phyloP scores from a whole-genome alignment of 2,797 vertebrate species.

The Micromesistius poutassou region DNA sequence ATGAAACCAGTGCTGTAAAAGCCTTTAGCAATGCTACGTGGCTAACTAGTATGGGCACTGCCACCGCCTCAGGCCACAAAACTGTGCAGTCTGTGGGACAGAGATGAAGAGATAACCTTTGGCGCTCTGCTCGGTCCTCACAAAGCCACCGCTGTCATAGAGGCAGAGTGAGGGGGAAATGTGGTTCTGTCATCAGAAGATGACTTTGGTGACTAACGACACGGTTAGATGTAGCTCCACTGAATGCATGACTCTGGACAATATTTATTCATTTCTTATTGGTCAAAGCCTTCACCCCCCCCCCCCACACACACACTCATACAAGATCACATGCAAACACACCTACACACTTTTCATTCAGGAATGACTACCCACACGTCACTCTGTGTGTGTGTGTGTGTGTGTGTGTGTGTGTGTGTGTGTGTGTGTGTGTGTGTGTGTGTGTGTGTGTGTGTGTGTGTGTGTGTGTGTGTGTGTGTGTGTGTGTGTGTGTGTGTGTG shows the following conservation, averaged over 20 bases:
- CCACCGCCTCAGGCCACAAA: background rate
- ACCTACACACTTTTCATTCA: background rate
- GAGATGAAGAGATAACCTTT: conserved; percentile 3
- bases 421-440: too few species aligned
- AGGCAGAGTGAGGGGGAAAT: background rate
- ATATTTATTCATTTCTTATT: background rate
- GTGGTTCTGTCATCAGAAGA: background rate
- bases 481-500: too few species aligned
- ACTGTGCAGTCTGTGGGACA: background rate
- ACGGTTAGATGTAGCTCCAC: background rate
- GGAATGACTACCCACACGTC: background rate
- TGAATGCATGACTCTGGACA: background rate
- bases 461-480: background rate
- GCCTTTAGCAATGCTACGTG: background rate
- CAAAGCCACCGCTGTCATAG: background rate
- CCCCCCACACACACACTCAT: background rate
- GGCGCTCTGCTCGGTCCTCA: background rate
- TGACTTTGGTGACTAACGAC: background rate
- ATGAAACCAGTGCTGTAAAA: background rate
- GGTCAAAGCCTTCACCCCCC: background rate
- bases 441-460: background rate
- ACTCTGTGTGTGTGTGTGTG: background rate
- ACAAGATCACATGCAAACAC: background rate
- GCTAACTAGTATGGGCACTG: background rate
- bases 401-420: too few species aligned